Percentiles rank a stretch among this genome's conserved stretches.
Conservation (phyloP, 92 coral and sea anemone genomes). For the Epizoanthus illoricatus region DNA sequence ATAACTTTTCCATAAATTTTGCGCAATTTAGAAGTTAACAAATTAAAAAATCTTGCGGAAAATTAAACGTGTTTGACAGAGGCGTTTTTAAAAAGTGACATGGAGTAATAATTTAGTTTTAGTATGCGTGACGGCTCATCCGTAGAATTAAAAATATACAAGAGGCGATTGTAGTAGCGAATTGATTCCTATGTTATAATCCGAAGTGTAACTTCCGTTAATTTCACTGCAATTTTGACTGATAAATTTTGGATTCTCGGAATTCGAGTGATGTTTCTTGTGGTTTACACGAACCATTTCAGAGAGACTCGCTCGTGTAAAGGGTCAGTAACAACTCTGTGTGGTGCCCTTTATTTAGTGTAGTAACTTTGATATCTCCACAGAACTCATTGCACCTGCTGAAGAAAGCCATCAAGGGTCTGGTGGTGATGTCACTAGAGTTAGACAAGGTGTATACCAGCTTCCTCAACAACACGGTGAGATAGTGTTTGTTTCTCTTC, state of each 20-base stretch:
- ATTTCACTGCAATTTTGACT: background rate
- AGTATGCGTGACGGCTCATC: background rate
- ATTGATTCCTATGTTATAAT: background rate
- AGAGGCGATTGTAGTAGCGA: too few species aligned
- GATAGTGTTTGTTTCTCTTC: background rate
- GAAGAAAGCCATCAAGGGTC: constrained; percentile 98
- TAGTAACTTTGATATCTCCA: background rate
- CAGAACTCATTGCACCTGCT: constrained; percentile 87
- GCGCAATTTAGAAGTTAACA: too few species aligned
- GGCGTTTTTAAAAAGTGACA: too few species aligned
- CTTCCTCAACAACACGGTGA: constrained; percentile 93
- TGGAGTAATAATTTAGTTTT: too few species aligned
- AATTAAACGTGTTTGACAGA: too few species aligned
- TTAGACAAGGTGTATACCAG: constrained; percentile 97
- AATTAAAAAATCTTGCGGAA: too few species aligned
- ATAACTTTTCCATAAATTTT: too few species aligned
- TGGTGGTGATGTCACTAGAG: constrained; percentile 99
- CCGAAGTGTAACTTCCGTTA: background rate
- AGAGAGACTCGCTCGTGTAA: too few species aligned
- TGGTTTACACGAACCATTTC: too few species aligned
- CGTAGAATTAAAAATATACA: background rate
- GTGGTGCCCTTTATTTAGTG: background rate
- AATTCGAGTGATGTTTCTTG: too few species aligned
- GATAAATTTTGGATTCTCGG: too few species aligned
- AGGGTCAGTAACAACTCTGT: too few species aligned